A percentile compares a stretch with the other conserved stretches of the same genome.
Evolutionary conservation across 1,140 invertebrate genomes (phyloP).

Genomic region (Mya arenaria): DNA sequence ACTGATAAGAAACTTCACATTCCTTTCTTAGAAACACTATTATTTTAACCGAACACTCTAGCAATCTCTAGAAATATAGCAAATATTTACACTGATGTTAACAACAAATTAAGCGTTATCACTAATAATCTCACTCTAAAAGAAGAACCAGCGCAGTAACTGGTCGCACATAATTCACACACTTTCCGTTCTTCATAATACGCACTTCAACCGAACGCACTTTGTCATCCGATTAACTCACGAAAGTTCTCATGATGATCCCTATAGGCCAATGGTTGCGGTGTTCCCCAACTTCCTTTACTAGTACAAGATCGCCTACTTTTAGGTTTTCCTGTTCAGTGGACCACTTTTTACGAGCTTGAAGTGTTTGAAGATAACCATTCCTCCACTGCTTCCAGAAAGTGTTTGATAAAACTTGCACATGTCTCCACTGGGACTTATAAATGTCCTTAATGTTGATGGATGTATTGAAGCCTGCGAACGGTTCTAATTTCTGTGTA

Average conservation of each 20-base stretch:
- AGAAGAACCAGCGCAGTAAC: no score
- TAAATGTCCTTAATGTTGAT: slow-evolving; percentile 20
- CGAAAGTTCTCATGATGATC: neutral
- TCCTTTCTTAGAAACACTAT: no score
- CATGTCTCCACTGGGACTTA: slow-evolving; percentile 40
- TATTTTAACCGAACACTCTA: no score
- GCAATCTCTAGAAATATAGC: no score
- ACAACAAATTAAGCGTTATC: no score
- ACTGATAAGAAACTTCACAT: no score
- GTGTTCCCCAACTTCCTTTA: neutral
- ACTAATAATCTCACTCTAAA: no score
- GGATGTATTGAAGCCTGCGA: neutral
- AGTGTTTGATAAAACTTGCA: slow-evolving; percentile 18
- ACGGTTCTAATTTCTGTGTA: slow-evolving; percentile 23
- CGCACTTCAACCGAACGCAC: no score
- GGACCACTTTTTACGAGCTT: slow-evolving; percentile 43
- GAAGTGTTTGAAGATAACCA: slow-evolving; percentile 21
- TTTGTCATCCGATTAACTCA: no score
- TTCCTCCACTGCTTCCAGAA: slow-evolving; percentile 46
- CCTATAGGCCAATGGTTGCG: slow-evolving; percentile 23
- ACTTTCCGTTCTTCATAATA: no score
- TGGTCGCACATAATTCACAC: no score
- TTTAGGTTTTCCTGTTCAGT: neutral
- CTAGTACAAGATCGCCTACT: slow-evolving; percentile 42
- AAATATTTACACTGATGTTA: no score